Evolutionary conservation across 2,113 vertebrate species (phyloP).

Genomic region (Pangasianodon gigas): DNA sequence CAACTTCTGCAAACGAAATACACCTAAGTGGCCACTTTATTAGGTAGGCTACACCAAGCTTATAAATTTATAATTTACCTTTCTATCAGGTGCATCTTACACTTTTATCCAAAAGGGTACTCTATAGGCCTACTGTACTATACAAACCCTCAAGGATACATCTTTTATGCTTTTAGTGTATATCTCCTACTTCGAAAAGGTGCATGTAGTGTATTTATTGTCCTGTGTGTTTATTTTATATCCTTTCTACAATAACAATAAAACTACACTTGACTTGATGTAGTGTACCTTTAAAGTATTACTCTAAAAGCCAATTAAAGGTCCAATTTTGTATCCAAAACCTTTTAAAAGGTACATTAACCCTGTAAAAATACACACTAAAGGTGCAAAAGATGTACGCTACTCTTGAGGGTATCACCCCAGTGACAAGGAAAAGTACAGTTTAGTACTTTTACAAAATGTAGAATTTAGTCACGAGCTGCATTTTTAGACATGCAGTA

Average conservation of each 20-base stretch:
- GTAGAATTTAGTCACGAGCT: neutral
- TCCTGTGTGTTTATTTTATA: neutral
- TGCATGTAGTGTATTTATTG: neutral
- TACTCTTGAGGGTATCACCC: neutral
- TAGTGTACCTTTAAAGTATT: neutral
- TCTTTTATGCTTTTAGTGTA: too few species aligned
- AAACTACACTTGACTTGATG: neutral
- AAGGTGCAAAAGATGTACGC: neutral
- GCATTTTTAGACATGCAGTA: neutral
- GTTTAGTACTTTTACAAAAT: neutral
- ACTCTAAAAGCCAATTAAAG: neutral
- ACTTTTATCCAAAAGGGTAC: neutral
- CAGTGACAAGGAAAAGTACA: neutral
- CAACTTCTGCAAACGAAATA: slow-evolving; percentile 21
- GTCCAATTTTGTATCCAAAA: neutral
- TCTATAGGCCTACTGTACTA: neutral
- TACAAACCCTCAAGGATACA: neutral
- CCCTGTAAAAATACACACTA: neutral
- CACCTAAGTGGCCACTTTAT: slow-evolving; percentile 16
- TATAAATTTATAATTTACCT: neutral
- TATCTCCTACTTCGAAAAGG: neutral
- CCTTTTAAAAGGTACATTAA: neutral
- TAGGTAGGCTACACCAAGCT: neutral
- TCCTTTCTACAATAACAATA: neutral
- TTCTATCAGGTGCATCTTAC: neutral